Evolutionary conservation across 1,140 invertebrate species (phyloP), one percentile per base, ranked within the genome.

Genomic region (Caerostris darwini): DNA sequence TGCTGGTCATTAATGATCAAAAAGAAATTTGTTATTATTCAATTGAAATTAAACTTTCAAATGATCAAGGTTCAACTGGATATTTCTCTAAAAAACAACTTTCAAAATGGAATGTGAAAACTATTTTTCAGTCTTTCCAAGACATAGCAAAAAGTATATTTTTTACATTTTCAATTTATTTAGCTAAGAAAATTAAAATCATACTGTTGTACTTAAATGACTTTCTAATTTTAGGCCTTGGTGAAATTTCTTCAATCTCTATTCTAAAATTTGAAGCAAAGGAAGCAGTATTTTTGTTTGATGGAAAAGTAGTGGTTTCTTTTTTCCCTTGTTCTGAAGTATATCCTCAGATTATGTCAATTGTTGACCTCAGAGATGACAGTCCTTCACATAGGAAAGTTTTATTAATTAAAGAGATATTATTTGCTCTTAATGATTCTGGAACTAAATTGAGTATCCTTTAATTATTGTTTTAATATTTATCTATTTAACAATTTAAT

Each of bases 371-470:
- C 3, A 54, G 86, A 4, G 87, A 94, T 53, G 81, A 85, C n/a
- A 90, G 53, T 8, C 67, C 57, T 54, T 85, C 88, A 57, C 56
- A 83, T 53, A 57, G n/a, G 53, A 90, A 94, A 86, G 82, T 94
- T 85, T 58, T 90, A 19, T 59, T 94, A 53, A 4, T 53, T 3
- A 94, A 94, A 64, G 93, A 94, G 17, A 58, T 71, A 7, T 53
- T 94, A 56, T 90, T 94, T 90, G 87, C 93, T 58, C 81, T 94
- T 3, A 69, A 94, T 86, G 88, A 69, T 19, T 19, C 6, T 64
- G 93, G 93, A 34, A 90, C 87, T 7, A 85, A 90, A 85, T 19
- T 94, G 19, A 83, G 93, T 94, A 94, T 94, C 93, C 93, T 94
- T 94, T 94, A 61, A 10, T 3, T 34, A 34, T 53, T 77, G 7